phyloP scores from a whole-genome alignment of 2,113 vertebrate species.

The Erythrocercus mccallii region DNA sequence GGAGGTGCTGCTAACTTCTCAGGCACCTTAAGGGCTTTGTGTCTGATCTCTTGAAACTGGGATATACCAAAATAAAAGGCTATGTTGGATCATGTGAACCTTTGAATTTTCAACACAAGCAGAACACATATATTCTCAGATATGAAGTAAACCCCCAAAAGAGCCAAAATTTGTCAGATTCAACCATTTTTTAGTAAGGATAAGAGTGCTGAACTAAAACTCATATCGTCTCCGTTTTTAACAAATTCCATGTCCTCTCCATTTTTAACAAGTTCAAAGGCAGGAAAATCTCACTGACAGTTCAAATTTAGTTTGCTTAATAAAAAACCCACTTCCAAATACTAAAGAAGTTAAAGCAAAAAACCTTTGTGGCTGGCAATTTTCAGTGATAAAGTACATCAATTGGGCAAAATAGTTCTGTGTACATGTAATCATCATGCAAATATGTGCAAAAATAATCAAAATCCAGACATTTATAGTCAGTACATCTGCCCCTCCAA shows the following conservation, averaged over 20 bases:
- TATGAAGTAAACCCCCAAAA: background rate
- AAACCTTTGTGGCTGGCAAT: background rate
- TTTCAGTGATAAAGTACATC: background rate
- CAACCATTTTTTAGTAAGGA: background rate
- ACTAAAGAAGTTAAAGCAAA: background rate
- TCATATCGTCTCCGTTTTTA: background rate
- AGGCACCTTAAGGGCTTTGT: background rate
- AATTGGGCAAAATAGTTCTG: background rate
- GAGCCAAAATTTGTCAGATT: background rate
- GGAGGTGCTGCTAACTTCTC: background rate
- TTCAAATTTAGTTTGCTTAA: background rate
- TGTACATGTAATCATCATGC: background rate
- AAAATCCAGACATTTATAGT: background rate
- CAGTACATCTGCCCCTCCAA: background rate
- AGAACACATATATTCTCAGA: background rate
- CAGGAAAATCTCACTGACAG: background rate
- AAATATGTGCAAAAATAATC: background rate
- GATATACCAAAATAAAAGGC: background rate
- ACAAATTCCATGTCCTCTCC: background rate
- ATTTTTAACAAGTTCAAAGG: background rate
- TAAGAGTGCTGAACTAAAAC: background rate
- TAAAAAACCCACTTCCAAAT: background rate
- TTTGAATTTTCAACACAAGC: background rate
- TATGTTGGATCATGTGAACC: background rate
- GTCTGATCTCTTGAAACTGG: background rate